Percentiles rank a stretch among this genome's conserved stretches.
These are phyloP conservation scores for Zaprionus africanus DNA, from an alignment of 1,140 invertebrate species.

Conservation along the genomic window DNA sequence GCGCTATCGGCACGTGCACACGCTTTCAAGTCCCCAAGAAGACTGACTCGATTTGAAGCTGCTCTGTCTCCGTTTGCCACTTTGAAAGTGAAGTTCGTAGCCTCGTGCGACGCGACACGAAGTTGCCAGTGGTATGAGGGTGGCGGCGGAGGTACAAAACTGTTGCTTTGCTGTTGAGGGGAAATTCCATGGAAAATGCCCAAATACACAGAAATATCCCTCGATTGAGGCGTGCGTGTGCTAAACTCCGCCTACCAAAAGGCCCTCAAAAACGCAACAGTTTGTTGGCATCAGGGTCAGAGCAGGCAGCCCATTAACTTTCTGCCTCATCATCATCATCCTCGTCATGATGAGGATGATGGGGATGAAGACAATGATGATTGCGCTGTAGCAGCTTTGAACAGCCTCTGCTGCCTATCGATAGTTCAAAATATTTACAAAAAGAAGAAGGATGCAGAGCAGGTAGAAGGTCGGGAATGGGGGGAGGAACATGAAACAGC, in stretches of 20 bases:
- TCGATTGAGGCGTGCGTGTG: conserved; percentile 19
- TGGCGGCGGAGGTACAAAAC: conserved; percentile 12
- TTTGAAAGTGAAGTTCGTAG: conserved; percentile 3
- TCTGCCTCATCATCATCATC: conserved; percentile 4
- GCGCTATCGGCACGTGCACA: conserved; percentile 56
- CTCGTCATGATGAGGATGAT: not conserved
- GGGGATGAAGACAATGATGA: not conserved
- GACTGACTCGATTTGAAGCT: conserved; percentile 50
- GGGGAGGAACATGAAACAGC: conserved; percentile 40
- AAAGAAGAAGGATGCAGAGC: conserved; percentile 3
- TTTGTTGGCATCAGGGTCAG: conserved; percentile 76
- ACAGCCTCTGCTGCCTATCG: conserved; percentile 54
- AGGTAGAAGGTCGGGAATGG: not conserved
- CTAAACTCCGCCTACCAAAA: conserved; percentile 35
- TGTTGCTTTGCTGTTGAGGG: conserved; percentile 38
- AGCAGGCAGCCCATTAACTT: conserved; percentile 29
- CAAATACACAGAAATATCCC: conserved; percentile 24
- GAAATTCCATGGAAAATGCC: conserved; percentile 26
- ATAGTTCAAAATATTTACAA: conserved; percentile 78
- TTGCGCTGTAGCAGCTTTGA: not conserved
- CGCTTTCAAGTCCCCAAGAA: conserved; percentile 78
- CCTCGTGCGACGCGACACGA: not conserved
- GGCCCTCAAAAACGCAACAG: conserved; percentile 64
- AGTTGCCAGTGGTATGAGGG: not conserved
- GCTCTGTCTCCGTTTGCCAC: not conserved